Conservation (phyloP, 2,888 invertebrate species). For the Hypena proboscidalis region DNA sequence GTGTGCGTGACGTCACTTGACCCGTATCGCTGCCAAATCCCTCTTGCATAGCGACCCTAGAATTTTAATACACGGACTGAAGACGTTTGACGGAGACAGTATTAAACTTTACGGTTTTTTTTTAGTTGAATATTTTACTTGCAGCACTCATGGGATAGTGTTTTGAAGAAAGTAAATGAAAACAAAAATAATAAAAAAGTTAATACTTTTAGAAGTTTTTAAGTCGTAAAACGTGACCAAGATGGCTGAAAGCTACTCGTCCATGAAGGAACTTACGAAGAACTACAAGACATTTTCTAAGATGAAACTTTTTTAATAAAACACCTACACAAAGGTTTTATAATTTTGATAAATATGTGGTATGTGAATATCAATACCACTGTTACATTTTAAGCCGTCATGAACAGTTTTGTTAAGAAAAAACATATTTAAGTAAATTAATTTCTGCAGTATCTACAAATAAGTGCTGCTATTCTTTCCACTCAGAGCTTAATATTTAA, state of each 20-base stretch:
- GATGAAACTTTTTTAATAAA: no score
- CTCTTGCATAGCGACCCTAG: slow-evolving; percentile 35
- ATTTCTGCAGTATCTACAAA: no score
- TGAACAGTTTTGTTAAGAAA: no score
- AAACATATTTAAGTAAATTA: no score
- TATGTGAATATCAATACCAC: no score
- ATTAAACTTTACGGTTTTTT: slow-evolving; percentile 27
- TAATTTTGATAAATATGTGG: no score
- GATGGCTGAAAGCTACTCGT: background rate
- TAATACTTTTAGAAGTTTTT: slow-evolving; percentile 3
- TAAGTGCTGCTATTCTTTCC: no score
- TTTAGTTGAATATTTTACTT: slow-evolving; percentile 29
- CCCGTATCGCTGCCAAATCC: slow-evolving; percentile 43
- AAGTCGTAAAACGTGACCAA: slow-evolving; percentile 9
- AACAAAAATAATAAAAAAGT: background rate
- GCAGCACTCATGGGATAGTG: background rate
- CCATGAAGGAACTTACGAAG: background rate
- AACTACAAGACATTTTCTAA: background rate
- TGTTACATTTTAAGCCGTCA: no score
- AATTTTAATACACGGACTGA: slow-evolving; percentile 17
- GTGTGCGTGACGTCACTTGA: slow-evolving; percentile 41
- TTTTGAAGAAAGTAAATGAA: slow-evolving; percentile 1
- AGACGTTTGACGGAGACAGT: slow-evolving; percentile 9
- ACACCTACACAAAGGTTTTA: no score
- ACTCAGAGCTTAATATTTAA: no score